Percentiles rank a stretch among this genome's conserved stretches.
Evolutionary conservation across 2,888 invertebrate genomes (phyloP).

Genomic region (Ferrisia virgata): DNA sequence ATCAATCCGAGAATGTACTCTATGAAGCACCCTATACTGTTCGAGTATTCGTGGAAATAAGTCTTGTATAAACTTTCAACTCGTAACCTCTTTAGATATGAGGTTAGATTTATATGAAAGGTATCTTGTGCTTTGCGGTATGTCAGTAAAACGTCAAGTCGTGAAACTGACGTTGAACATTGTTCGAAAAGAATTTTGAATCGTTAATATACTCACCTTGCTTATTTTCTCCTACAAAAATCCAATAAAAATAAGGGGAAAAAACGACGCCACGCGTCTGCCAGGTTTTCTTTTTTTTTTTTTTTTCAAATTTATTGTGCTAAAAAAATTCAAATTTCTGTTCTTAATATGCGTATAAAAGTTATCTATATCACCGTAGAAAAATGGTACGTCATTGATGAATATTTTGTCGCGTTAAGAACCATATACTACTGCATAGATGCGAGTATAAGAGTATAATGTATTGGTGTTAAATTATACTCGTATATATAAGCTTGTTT

Average conservation of each 20-base stretch:
- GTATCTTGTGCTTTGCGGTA: neutral
- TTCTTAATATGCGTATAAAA: neutral
- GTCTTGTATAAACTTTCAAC: neutral
- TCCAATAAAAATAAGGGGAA: neutral
- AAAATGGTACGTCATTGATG: neutral
- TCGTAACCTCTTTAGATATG: neutral
- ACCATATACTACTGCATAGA: neutral
- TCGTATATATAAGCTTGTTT: neutral
- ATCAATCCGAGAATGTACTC: neutral
- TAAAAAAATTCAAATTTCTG: neutral
- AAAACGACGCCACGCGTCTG: neutral
- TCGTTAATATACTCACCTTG: neutral
- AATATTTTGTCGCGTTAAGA: neutral
- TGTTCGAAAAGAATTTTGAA: neutral
- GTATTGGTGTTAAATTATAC: neutral
- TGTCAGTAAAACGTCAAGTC: conserved; percentile 1
- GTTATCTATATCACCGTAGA: neutral
- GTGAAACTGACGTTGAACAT: neutral
- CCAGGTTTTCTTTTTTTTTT: no score
- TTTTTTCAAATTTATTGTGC: no score
- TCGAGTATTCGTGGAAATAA: neutral
- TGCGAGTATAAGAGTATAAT: no score
- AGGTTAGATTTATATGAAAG: neutral
- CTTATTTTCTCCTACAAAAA: neutral
- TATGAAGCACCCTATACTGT: neutral